Percentiles rank a stretch among this genome's conserved stretches.
Conservation (phyloP, 2,888 invertebrate species). For the Drosophila falleni region DNA sequence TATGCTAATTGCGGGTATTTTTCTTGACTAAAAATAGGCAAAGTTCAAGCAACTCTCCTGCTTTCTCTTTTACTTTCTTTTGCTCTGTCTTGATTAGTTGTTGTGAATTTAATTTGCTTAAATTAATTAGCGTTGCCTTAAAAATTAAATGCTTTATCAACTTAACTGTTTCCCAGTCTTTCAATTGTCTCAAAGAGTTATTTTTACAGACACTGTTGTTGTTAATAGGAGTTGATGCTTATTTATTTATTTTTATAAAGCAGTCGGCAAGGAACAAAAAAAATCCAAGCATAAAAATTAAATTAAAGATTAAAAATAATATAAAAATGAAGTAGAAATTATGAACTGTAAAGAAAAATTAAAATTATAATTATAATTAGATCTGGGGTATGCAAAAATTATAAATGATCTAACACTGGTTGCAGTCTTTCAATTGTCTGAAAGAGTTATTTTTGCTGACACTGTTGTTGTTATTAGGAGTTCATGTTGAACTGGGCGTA, state of each 20-base stretch:
- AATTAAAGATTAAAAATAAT: too few relatives aligned
- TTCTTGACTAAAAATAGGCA: slow-evolving; percentile 58
- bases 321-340: too few relatives aligned
- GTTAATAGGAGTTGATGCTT: slow-evolving; percentile 8
- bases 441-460: too few relatives aligned
- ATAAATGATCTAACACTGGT: too few relatives aligned
- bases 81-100: slow-evolving; percentile 37
- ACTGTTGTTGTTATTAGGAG: slow-evolving; percentile 12
- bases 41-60: slow-evolving; percentile 1
- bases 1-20: slow-evolving; percentile 74
- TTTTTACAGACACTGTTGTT: slow-evolving; percentile 4
- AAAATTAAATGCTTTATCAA: slow-evolving; percentile 69
- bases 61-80: not conserved
- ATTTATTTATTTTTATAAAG: too few relatives aligned
- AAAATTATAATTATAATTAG: too few relatives aligned
- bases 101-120: slow-evolving; percentile 38
- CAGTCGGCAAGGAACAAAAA: too few relatives aligned
- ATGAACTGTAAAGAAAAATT: too few relatives aligned
- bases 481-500: slow-evolving; percentile 35
- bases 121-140: slow-evolving; percentile 56
- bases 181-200: slow-evolving; percentile 10
- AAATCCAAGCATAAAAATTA: too few relatives aligned
- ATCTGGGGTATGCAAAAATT: too few relatives aligned
- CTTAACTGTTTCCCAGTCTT: slow-evolving; percentile 32
- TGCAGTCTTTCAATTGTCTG: too few relatives aligned